Evolutionary conservation across 1,140 invertebrate species (phyloP).

Genomic region (Drosophila tropicalis): DNA sequence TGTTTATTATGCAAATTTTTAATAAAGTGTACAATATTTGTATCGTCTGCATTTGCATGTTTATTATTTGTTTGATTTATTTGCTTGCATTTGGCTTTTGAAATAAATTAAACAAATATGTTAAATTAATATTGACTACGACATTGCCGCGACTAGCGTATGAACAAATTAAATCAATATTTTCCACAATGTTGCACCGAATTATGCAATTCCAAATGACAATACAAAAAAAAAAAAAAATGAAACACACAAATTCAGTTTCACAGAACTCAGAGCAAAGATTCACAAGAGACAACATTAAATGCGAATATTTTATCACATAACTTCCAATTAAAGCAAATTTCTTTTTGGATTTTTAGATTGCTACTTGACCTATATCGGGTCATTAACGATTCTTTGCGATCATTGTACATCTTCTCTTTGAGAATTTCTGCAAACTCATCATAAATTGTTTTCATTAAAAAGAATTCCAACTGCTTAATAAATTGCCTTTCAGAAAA

Average conservation of each 20-base stretch:
- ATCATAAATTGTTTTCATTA: too few relatives aligned
- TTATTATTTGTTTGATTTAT: constrained; percentile 34
- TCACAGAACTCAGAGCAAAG: not conserved
- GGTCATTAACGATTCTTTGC: too few relatives aligned
- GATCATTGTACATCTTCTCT: too few relatives aligned
- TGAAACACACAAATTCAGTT: not conserved
- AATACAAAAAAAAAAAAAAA: too few relatives aligned
- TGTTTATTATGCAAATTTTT: constrained; percentile 17
- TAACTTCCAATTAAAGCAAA: too few relatives aligned
- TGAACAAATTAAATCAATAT: constrained; percentile 3
- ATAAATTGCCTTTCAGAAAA: too few relatives aligned
- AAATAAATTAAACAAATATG: constrained; percentile 32
- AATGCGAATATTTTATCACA: too few relatives aligned
- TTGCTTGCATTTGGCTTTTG: constrained; percentile 27
- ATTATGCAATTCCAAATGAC: not conserved
- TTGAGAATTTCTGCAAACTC: too few relatives aligned
- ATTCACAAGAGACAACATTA: too few relatives aligned
- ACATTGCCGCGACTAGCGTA: not conserved
- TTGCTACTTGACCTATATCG: too few relatives aligned
- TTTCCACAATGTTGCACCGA: constrained; percentile 3
- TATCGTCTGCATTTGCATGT: not conserved
- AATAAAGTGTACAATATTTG: constrained; percentile 23
- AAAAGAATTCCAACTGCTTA: too few relatives aligned
- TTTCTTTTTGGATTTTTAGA: too few relatives aligned
- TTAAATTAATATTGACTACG: constrained; percentile 27